Conservation (phyloP, 2,113 vertebrate genomes). For the Ophthalmolycus amberensis region DNA sequence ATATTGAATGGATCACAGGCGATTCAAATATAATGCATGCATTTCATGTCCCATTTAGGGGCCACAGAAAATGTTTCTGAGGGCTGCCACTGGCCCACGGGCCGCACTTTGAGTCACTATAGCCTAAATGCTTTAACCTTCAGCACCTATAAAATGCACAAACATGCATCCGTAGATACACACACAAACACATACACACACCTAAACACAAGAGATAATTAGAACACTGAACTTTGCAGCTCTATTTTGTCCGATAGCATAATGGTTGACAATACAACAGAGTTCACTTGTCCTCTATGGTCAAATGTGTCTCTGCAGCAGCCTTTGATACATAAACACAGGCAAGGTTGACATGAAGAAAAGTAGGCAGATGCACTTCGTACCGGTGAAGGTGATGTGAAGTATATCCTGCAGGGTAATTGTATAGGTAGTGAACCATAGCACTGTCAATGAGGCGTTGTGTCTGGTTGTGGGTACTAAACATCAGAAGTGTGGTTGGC, state of each 20-base stretch:
- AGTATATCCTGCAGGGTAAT: slow-evolving; percentile 57
- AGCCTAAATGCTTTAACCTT: slow-evolving; percentile 30
- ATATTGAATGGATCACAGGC: neutral
- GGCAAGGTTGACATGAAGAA: slow-evolving; percentile 44
- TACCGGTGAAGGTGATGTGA: slow-evolving; percentile 60
- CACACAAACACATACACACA: neutral
- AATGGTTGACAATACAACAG: neutral
- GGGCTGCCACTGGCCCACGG: neutral
- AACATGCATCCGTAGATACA: neutral
- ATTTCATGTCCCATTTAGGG: neutral
- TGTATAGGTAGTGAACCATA: slow-evolving; percentile 63
- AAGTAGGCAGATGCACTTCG: slow-evolving; percentile 53
- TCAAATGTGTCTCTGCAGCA: slow-evolving; percentile 32
- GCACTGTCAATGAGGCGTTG: slow-evolving; percentile 69
- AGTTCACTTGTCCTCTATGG: slow-evolving; percentile 23
- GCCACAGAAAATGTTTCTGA: neutral
- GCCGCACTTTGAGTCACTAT: neutral
- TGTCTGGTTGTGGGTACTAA: slow-evolving; percentile 72
- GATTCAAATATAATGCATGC: neutral
- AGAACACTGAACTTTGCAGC: slow-evolving; percentile 26
- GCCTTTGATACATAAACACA: slow-evolving; percentile 55
- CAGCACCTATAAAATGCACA: slow-evolving; percentile 44
- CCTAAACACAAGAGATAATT: neutral
- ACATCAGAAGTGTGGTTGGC: slow-evolving; percentile 50
- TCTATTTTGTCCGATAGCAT: slow-evolving; percentile 3